Conservation (phyloP, 1,140 invertebrate species). For the Drosophila bocki region DNA sequence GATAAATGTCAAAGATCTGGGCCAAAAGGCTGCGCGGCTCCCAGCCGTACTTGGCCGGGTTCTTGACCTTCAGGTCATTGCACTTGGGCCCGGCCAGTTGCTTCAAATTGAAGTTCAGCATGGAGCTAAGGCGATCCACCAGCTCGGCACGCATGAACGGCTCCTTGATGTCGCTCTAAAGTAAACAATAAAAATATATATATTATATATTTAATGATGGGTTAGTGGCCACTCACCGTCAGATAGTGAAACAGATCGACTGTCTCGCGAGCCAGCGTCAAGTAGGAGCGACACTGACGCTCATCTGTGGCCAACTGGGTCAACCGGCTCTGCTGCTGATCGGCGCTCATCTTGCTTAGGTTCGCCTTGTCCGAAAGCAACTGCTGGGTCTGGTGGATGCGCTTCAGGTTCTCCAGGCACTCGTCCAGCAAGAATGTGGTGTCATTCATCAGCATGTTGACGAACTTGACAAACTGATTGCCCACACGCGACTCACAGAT, state of each 20-base stretch:
- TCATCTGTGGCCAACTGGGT: conserved; percentile 95
- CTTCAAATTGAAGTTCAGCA: conserved; percentile 99
- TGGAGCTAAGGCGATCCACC: conserved; percentile 96
- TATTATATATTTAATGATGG: not conserved
- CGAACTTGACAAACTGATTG: conserved; percentile 98
- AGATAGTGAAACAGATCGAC: conserved; percentile 99
- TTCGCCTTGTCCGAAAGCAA: conserved; percentile 90
- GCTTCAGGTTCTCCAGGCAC: conserved; percentile 96
- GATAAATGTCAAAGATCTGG: conserved; percentile 97
- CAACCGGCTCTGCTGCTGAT: conserved; percentile 91
- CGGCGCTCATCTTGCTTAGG: conserved; percentile 89
- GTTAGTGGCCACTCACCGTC: conserved; percentile 87
- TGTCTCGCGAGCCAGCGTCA: conserved; percentile 97
- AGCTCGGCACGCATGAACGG: conserved; percentile 97
- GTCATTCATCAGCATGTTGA: conserved; percentile 99
- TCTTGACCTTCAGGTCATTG: conserved; percentile 98
- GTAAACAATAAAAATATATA: not conserved
- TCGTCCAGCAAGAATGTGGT: conserved; percentile 99
- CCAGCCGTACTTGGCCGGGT: conserved; percentile 98
- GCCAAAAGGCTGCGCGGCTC: conserved; percentile 95
- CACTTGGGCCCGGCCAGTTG: conserved; percentile 99
- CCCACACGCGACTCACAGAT: conserved; percentile 93
- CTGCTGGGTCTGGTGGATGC: conserved; percentile 96
- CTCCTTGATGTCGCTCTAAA: conserved; percentile 92
- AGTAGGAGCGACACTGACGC: conserved; percentile 96